Conservation (phyloP, 1,140 invertebrate species). For the Conus betulinus region DNA sequence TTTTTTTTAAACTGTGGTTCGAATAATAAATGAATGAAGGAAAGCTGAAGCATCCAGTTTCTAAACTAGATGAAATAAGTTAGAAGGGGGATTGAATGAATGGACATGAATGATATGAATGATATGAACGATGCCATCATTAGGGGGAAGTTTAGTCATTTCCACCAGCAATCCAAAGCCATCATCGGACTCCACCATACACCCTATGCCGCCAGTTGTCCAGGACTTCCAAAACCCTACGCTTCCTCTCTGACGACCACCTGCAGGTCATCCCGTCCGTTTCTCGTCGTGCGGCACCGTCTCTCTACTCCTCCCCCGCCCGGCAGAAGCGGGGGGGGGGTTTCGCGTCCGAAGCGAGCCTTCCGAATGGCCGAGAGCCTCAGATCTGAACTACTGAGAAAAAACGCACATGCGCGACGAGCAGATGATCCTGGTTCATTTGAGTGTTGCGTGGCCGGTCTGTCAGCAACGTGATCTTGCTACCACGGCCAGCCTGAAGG, state of each 20-base stretch:
- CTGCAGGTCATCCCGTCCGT: neutral
- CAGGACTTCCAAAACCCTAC: conserved; percentile 23
- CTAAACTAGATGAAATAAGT: too few relatives aligned
- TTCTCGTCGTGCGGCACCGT: conserved; percentile 7
- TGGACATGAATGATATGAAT: neutral
- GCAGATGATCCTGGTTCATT: conserved; percentile 33
- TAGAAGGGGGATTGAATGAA: too few relatives aligned
- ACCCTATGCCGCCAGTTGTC: conserved; percentile 1
- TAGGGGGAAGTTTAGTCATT: neutral
- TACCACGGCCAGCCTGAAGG: neutral
- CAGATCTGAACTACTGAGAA: conserved; percentile 18
- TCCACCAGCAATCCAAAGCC: neutral
- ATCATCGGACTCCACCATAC: neutral
- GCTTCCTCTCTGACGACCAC: conserved; percentile 7
- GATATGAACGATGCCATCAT: neutral
- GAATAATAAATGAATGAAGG: too few relatives aligned
- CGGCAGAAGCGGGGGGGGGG: neutral
- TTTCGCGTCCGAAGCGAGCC: conserved; percentile 26
- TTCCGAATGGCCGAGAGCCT: conserved; percentile 33
- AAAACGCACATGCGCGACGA: conserved; percentile 21
- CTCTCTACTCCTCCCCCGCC: neutral
- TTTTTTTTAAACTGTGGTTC: too few relatives aligned
- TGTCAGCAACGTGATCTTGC: conserved; percentile 26
- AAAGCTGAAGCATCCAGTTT: too few relatives aligned
- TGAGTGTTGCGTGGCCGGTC: neutral